Conservation (phyloP, 2,888 invertebrate genomes). For the Pterobdella sp. region DNA sequence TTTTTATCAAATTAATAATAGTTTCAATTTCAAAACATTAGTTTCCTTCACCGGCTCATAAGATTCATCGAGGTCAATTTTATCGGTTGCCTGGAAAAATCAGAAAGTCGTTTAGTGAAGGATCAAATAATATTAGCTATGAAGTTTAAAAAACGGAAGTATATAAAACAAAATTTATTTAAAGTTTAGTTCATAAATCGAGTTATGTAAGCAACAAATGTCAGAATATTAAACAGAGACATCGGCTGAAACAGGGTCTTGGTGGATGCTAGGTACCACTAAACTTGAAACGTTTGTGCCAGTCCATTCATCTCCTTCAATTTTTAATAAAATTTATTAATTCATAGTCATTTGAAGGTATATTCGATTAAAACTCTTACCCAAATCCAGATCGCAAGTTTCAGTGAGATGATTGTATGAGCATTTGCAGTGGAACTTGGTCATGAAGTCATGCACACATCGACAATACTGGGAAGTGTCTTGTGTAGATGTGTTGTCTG, state of each 20-base stretch:
- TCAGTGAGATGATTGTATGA: slow-evolving; percentile 22
- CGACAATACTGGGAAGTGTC: slow-evolving; percentile 26
- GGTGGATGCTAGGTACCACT: not conserved
- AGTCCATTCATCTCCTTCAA: slow-evolving; percentile 26
- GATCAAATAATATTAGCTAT: too few relatives aligned
- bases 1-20: too few relatives aligned
- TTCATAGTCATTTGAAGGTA: not conserved
- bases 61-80: slow-evolving; percentile 21
- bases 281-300: not conserved
- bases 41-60: slow-evolving; percentile 2
- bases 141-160: too few relatives aligned
- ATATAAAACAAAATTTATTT: too few relatives aligned
- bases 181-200: too few relatives aligned
- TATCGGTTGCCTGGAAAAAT: not conserved
- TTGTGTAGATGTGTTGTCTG: not conserved
- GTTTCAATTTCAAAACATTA: too few relatives aligned
- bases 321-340: not conserved
- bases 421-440: slow-evolving; percentile 26
- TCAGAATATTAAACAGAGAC: too few relatives aligned
- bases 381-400: slow-evolving; percentile 30
- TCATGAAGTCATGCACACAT: slow-evolving; percentile 24
- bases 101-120: too few relatives aligned
- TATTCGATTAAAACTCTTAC: not conserved
- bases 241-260: not conserved
- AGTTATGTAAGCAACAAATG: too few relatives aligned